phyloP scores from a whole-genome alignment of 2,888 invertebrate genomes.

The Dromius quadrimaculatus region DNA sequence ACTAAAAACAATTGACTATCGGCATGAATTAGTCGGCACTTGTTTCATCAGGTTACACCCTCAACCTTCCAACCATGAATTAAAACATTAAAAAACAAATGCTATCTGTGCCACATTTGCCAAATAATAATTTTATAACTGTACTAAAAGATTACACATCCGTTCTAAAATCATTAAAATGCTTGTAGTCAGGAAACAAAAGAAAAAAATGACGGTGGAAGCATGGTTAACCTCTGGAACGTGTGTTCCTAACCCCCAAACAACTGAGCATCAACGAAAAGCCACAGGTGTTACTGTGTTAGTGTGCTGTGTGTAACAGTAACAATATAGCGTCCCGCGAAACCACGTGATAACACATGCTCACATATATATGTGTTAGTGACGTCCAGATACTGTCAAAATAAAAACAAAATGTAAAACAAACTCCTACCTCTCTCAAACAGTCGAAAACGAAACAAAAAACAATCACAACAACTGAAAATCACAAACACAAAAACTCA shows the following conservation, averaged over 20 bases:
- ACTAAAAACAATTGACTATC: no score
- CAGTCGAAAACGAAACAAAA: slow-evolving; percentile 56
- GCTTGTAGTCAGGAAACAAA: background rate
- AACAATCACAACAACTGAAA: slow-evolving; percentile 58
- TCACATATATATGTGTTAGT: background rate
- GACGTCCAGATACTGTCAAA: background rate
- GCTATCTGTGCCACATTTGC: no score
- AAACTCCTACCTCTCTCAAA: slow-evolving; percentile 48
- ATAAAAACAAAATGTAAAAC: background rate
- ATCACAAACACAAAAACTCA: slow-evolving; percentile 56
- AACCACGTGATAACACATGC: background rate
- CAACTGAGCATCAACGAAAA: background rate
- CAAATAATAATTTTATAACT: no score
- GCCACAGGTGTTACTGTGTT: slow-evolving; percentile 24
- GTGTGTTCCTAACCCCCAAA: background rate
- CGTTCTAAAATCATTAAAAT: background rate
- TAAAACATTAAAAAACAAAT: no score
- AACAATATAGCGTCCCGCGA: background rate
- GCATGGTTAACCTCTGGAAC: slow-evolving; percentile 17
- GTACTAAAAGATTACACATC: background rate
- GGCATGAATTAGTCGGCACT: no score
- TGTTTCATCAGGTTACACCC: no score
- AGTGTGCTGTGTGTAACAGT: slow-evolving; percentile 7
- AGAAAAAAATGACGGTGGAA: background rate
- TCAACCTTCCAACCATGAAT: no score